Conservation (phyloP, 1,140 invertebrate genomes). For the Ladona fulva region DNA sequence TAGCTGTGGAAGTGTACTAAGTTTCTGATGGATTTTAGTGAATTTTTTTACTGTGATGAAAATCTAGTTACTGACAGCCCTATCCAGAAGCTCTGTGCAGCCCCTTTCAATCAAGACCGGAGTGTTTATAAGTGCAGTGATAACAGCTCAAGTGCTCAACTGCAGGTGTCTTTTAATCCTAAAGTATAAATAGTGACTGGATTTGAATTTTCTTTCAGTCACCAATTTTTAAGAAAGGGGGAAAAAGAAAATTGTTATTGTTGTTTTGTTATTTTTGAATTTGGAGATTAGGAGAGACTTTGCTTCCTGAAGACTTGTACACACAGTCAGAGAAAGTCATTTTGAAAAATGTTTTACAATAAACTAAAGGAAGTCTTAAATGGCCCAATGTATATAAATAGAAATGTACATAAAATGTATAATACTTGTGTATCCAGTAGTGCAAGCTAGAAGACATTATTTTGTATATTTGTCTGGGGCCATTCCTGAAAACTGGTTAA, state of each 20-base stretch:
- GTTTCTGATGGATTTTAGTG: neutral
- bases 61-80: neutral
- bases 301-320: neutral
- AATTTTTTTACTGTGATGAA: neutral
- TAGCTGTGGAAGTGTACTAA: neutral
- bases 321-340: neutral
- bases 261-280: neutral
- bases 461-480: conserved; percentile 5
- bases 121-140: neutral
- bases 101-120: neutral
- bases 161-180: neutral
- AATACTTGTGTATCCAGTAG: neutral
- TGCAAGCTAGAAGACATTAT: neutral
- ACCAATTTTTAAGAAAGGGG: neutral
- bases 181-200: too few species aligned
- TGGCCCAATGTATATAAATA: neutral
- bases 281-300: neutral
- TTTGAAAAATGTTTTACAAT: neutral
- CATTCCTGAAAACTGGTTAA: neutral
- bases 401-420: neutral
- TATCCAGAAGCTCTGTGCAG: neutral
- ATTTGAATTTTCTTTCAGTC: neutral
- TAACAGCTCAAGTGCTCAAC: neutral
- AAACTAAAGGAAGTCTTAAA: neutral
- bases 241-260: neutral